A percentile compares a stretch with the other conserved stretches of the same genome.
Evolutionary conservation across 2,888 invertebrate species (phyloP).

Genomic region (Sesamia inferens): DNA sequence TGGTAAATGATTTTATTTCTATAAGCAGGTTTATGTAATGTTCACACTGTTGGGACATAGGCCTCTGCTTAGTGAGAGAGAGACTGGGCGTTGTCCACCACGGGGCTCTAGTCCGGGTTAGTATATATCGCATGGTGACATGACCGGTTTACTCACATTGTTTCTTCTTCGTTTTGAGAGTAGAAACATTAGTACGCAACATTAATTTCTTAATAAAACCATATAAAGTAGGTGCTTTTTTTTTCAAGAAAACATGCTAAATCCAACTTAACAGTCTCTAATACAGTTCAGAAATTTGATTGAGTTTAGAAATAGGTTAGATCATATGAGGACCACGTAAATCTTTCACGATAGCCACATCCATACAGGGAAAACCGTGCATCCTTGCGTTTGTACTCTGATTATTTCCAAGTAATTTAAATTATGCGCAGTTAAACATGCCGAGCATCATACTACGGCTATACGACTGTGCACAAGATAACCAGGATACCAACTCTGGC

Average conservation of each 20-base stretch:
- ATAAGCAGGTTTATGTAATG: neutral
- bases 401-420: conserved; percentile 7
- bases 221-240: neutral
- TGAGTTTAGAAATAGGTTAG: neutral
- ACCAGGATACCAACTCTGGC: neutral
- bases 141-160: no score
- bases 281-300: neutral
- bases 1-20: neutral
- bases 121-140: no score
- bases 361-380: no score
- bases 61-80: no score
- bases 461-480: neutral
- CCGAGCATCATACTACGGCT: neutral
- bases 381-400: neutral
- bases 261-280: neutral
- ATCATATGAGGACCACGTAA: neutral
- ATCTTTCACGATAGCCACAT: neutral
- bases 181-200: neutral
- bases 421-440: neutral
- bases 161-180: no score
- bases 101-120: no score
- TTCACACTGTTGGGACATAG: no score
- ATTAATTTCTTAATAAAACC: neutral
- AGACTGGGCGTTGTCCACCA: no score
- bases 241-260: neutral